A percentile compares a stretch with the other conserved stretches of the same genome.
Evolutionary conservation across 2,797 vertebrate genomes (phyloP).

Genomic region (Lagorchestes hirsutus): DNA sequence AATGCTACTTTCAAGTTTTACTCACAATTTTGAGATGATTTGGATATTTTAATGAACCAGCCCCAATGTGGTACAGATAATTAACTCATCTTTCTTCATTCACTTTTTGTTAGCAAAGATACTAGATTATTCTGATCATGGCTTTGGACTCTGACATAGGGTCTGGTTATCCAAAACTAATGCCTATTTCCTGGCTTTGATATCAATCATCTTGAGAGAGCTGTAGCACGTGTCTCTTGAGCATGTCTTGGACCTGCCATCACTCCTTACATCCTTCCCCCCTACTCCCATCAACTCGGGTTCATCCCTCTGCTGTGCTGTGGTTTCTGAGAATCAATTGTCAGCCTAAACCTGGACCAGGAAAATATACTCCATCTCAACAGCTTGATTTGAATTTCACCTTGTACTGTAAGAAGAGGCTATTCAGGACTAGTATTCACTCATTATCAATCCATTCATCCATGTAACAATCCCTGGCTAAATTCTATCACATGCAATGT

Average conservation of each 20-base stretch:
- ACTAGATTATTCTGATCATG: neutral
- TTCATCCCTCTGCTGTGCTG: neutral
- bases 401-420: neutral
- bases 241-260: neutral
- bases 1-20: neutral
- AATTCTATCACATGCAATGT: neutral
- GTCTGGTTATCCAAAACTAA: neutral
- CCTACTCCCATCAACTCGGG: neutral
- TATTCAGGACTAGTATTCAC: neutral
- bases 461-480: neutral
- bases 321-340: neutral
- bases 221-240: neutral
- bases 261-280: neutral
- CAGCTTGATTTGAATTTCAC: neutral
- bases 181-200: neutral
- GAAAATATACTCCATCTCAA: neutral
- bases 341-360: neutral
- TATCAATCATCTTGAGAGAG: neutral
- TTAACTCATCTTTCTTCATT: neutral
- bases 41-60: neutral
- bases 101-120: neutral
- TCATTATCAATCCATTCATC: neutral
- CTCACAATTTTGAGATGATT: neutral
- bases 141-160: neutral
- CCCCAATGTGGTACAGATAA: neutral